Percentiles rank a stretch among this genome's conserved stretches.
Evolutionary conservation across 2,797 vertebrate genomes (phyloP).

Genomic region (Propithecus perrieri): DNA sequence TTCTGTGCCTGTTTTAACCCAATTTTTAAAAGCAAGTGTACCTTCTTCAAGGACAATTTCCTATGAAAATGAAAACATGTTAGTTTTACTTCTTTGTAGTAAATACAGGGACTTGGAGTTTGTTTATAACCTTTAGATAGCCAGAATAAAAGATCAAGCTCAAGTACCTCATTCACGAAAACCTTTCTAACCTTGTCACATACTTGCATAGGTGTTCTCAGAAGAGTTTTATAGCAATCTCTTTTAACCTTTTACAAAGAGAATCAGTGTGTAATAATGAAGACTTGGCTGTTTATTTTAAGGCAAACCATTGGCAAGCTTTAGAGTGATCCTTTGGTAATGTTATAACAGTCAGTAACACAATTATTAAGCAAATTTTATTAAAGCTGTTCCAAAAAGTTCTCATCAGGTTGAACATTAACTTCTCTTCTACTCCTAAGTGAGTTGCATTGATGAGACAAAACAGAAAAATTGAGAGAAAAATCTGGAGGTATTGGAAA

Average conservation of each 20-base stretch:
- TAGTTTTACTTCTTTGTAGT: background rate
- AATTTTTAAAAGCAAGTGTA: constrained; percentile 93
- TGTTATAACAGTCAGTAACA: background rate
- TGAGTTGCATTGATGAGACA: background rate
- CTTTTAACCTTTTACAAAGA: background rate
- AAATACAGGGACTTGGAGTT: background rate
- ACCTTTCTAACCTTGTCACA: background rate
- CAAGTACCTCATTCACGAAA: background rate
- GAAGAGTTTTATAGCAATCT: background rate
- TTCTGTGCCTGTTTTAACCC: constrained; percentile 86
- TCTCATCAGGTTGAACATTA: background rate
- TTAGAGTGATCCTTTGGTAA: background rate
- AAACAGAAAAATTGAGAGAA: background rate
- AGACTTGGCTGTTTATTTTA: background rate
- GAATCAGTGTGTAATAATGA: background rate
- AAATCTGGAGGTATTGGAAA: background rate
- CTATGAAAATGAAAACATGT: constrained; percentile 79
- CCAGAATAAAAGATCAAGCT: background rate
- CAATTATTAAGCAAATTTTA: background rate
- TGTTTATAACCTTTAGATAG: background rate
- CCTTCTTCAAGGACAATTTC: constrained; percentile 92
- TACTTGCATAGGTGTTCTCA: background rate
- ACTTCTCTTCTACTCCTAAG: background rate
- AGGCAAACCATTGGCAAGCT: background rate
- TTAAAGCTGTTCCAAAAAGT: background rate